Conservation (phyloP, 2,888 invertebrate species). For the Neocrepidodera transversa region DNA sequence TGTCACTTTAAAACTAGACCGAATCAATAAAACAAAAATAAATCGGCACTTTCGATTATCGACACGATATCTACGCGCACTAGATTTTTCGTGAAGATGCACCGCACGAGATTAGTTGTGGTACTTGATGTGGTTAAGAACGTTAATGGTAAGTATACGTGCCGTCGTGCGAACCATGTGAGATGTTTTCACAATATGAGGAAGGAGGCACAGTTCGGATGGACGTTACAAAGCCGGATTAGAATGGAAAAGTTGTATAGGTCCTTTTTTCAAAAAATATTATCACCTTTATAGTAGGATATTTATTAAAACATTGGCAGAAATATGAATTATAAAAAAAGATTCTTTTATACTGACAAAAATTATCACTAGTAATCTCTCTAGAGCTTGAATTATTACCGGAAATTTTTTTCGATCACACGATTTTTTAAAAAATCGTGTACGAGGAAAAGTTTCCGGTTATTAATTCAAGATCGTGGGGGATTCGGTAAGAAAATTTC, state of each 20-base stretch:
- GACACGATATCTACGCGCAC: conserved; percentile 10
- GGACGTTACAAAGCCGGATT: conserved; percentile 43
- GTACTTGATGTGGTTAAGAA: background rate
- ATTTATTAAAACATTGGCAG: too few species aligned
- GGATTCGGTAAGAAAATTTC: too few species aligned
- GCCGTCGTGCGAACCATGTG: conserved; percentile 22
- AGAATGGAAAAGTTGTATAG: background rate
- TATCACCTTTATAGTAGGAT: too few species aligned
- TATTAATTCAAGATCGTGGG: too few species aligned
- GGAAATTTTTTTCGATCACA: too few species aligned
- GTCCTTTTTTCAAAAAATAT: background rate
- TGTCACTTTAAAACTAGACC: conserved; percentile 22
- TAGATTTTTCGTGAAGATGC: background rate
- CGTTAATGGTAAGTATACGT: conserved; percentile 10
- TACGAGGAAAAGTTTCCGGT: too few species aligned
- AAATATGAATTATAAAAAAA: too few species aligned
- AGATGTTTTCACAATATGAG: conserved; percentile 22
- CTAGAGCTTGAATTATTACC: too few species aligned
- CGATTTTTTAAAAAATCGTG: too few species aligned
- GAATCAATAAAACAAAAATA: conserved; percentile 19
- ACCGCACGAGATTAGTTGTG: background rate
- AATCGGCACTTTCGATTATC: conserved; percentile 36
- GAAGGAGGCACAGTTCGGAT: conserved; percentile 32
- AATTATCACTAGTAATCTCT: too few species aligned
- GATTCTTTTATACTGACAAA: too few species aligned